Conservation (phyloP, 2,113 vertebrate species). For the Erinaceus europaeus region DNA sequence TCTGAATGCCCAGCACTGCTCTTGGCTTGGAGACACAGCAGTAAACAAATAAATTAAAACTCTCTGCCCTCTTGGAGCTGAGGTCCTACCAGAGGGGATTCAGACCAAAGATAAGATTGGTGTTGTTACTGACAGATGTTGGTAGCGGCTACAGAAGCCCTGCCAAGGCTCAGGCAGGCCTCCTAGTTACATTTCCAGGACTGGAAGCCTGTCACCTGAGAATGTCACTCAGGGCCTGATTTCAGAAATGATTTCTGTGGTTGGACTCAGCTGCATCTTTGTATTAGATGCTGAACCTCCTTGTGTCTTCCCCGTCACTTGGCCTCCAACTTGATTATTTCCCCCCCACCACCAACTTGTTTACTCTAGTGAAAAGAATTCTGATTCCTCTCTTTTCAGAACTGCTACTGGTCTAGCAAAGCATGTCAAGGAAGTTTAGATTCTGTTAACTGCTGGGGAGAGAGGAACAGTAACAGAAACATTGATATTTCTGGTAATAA, state of each 20-base stretch:
- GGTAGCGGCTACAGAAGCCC: neutral
- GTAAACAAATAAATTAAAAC: neutral
- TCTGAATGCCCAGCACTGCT: neutral
- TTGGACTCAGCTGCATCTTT: too few species aligned
- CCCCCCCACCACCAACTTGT: fast-evolving
- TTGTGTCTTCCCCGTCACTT: neutral
- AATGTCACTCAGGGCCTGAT: neutral
- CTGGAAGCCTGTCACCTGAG: neutral
- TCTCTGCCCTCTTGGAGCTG: fast-evolving
- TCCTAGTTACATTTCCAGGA: neutral
- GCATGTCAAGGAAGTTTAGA: neutral
- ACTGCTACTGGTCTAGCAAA: neutral
- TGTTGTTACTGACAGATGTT: fast-evolving
- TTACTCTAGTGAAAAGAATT: neutral
- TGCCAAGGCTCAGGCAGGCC: neutral
- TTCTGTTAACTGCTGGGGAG: too few species aligned
- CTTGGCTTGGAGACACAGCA: neutral
- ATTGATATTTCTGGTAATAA: too few species aligned
- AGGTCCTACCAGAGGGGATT: too few species aligned
- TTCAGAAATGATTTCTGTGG: too few species aligned
- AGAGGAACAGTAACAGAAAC: neutral
- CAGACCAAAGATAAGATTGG: fast-evolving
- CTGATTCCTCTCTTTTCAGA: too few species aligned
- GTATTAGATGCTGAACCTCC: too few species aligned
- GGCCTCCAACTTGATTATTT: fast-evolving